Base-by-base conservation (phyloP, 2,888 invertebrate genomes). In the Branchipolynoe longqiensis region DNA sequence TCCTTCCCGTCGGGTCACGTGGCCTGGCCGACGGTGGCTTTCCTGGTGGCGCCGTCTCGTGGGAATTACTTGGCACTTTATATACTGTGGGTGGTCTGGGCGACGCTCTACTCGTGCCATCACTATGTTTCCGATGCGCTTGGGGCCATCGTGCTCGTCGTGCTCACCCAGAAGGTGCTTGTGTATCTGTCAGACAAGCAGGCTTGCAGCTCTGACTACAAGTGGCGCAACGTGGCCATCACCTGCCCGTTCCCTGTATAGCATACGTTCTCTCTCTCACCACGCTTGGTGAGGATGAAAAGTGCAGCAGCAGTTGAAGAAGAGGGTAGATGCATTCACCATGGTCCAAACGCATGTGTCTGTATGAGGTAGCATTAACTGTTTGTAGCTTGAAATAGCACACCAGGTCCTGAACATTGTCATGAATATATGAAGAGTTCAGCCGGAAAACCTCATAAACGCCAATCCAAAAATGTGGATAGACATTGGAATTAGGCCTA, bases 1-100 rank as follows among this genome's bases (percentile, higher is more conserved):
- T 89, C 89, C 18, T 89, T 89, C 83, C 89, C 89, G 64, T 89
- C 89, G 14, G 89, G 89, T 33, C 89, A 89, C 86, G 89, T 89
- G 78, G 86, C 88, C 8, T 89, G 89, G 89, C 88, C 89, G 12
- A 81, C 82, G 58, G 86, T 87, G 41, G 84, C 88, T n/a, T 82
- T 69, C 14, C 14, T 88, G 59, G 82, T 85, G 4, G 36, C 78
- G 1, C 85, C 86, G 14, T 87, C 86, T 0, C 78, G 0, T 22
- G 84, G 12, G 3, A 84, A 18, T 36, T 83, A 36, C 84, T 89
- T 59, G 31, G 64, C 38, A 4, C 12, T 85, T 36, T 89, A 89
- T 84, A 83, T 89, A 3, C 14, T 82, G 54, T 89, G 86, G 87
- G 86, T 89, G 64, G 83, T 86, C 8, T 89, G 89, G 89, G 89